Evolutionary conservation across 2,113 vertebrate species (phyloP), one percentile per base, ranked within the genome.

Genomic region (Nyctereutes procyonoides): DNA sequence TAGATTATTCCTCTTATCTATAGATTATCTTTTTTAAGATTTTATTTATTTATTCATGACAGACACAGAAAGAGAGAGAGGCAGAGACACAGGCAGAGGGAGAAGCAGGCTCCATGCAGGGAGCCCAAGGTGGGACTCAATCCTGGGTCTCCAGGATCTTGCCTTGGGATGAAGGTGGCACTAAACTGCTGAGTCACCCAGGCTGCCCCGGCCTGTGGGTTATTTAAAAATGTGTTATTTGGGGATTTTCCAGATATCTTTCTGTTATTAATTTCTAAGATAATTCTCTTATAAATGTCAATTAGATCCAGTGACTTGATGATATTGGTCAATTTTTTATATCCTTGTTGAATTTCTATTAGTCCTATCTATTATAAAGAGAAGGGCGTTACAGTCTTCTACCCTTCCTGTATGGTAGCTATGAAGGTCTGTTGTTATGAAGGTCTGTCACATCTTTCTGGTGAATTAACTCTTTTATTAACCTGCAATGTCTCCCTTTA

Each of bases 211-310:
- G 43, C 43, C 43, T 16, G 38, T 16, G 43, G 19, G 28, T 84
- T 82, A 83, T 77, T 96, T 88, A 88, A 28, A 95, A 77, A 15
- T 83, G 10, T 69, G 32, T 69, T 69, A n/a, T 88, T 51, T 86
- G 58, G 14, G 22, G 51, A 81, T 65, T 91, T 87, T 93, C 30
- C 48, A 91, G 16, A 3, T 84, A 92, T 71, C 16, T 51, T 91
- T 53, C 56, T 60, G 19, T 74, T 17, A 58, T 32, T 71, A 38
- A 58, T 60, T 96, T 83, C 38, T 95, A 51, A 55, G 55, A 69
- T 76, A 48, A 79, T 88, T 82, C 26, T 83, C 16, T 38, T 60
- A 60, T 48, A 79, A 79, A 58, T 43, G 15, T 48, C 30, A 58
- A 43, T 30, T 85, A 85, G 24, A 69, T 69, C 19, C 53, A 93